These are phyloP conservation scores for Talpa occidentalis DNA, from an alignment of 2,113 vertebrate species.

Conservation along the genomic window DNA sequence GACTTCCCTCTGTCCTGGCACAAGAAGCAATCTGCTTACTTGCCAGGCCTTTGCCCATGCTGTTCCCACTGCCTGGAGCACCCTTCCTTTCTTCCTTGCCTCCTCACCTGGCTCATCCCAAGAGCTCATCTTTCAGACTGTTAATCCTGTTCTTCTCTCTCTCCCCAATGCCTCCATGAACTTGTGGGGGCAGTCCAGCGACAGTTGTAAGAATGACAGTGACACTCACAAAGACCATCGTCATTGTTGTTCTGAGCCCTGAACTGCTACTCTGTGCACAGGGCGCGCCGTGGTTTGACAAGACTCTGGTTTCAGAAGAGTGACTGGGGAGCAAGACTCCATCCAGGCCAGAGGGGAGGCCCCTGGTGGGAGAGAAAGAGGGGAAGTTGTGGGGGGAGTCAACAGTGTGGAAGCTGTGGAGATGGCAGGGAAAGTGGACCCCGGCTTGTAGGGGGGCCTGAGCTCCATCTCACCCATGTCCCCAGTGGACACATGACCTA, in stretches of 20 bases:
- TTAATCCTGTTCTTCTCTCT: not conserved
- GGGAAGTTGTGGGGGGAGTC: too few species aligned
- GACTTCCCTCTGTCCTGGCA: accelerated
- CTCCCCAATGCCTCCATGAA: not conserved
- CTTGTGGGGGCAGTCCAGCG: accelerated
- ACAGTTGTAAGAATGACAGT: accelerated
- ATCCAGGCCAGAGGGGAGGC: too few species aligned
- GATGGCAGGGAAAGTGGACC: too few species aligned
- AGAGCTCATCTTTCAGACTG: not conserved
- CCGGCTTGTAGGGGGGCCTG: too few species aligned
- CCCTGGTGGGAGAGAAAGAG: too few species aligned
- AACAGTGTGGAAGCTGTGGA: too few species aligned
- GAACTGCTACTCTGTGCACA: not conserved
- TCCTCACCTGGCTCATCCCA: accelerated
- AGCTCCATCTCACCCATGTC: too few species aligned
- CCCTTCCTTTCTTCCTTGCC: not conserved
- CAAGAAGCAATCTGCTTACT: not conserved
- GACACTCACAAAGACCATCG: accelerated
- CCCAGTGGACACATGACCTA: too few species aligned
- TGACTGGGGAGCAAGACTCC: too few species aligned
- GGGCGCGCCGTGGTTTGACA: not conserved
- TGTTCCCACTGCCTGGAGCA: not conserved
- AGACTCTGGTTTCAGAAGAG: too few species aligned
- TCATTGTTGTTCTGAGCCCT: accelerated
- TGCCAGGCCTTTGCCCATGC: not conserved